Percentiles rank a stretch among this genome's conserved stretches.
Conservation (phyloP, 30 jellyfish, hydroid and myxozoan genomes). For the Aurelia sp. region DNA sequence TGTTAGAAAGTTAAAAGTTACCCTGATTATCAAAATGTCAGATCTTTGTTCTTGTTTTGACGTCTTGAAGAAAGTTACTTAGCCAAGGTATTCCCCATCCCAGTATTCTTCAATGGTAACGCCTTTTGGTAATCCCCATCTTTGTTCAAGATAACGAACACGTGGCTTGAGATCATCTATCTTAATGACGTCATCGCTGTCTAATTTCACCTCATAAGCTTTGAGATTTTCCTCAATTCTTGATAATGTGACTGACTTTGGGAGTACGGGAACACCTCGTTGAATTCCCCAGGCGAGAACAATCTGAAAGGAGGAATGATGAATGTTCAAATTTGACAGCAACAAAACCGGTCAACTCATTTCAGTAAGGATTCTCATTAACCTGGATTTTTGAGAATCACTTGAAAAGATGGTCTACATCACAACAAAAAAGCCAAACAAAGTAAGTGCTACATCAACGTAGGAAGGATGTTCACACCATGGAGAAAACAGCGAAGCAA, state of each 20-base stretch:
- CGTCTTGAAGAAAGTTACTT: too few species aligned
- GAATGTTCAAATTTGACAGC: neutral
- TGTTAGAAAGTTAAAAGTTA: too few species aligned
- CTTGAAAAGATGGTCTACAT: too few species aligned
- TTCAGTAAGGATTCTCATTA: too few species aligned
- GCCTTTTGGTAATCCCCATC: slow-evolving; percentile 79
- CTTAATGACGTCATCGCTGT: slow-evolving; percentile 79
- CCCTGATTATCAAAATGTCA: too few species aligned
- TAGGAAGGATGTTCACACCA: too few species aligned
- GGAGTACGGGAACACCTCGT: slow-evolving; percentile 89
- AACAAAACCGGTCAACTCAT: neutral
- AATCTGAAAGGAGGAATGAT: slow-evolving; percentile 55
- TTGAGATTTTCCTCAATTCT: slow-evolving; percentile 84
- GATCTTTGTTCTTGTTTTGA: too few species aligned
- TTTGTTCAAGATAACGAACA: slow-evolving; percentile 75
- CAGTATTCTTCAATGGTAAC: slow-evolving; percentile 69
- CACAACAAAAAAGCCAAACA: too few species aligned
- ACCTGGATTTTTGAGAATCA: too few species aligned
- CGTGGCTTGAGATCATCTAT: slow-evolving; percentile 56
- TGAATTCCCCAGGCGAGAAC: slow-evolving; percentile 86
- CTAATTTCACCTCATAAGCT: slow-evolving; percentile 61
- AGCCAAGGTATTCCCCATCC: slow-evolving; percentile 93
- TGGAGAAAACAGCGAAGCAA: too few species aligned
- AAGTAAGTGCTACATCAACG: too few species aligned
- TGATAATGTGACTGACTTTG: slow-evolving; percentile 86